These are phyloP conservation scores for Myiothlypis coronata DNA, from an alignment of 2,797 vertebrate genomes.

Conservation along the genomic window DNA sequence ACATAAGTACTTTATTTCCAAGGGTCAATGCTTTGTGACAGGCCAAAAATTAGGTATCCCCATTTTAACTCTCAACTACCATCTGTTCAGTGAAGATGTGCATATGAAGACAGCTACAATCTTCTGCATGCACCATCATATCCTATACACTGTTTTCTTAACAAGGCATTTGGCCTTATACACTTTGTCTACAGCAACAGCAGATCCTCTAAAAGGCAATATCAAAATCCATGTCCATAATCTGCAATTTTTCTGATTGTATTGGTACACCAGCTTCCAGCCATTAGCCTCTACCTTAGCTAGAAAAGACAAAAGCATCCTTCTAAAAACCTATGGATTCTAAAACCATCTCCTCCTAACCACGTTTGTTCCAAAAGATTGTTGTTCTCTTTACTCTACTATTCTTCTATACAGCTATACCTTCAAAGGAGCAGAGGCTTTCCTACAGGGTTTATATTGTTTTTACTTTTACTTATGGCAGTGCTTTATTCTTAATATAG, in stretches of 20 bases:
- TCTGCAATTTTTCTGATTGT: background rate
- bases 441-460: background rate
- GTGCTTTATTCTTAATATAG: background rate
- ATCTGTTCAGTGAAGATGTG: background rate
- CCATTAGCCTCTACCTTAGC: background rate
- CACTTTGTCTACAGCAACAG: background rate
- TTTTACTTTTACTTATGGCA: background rate
- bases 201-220: background rate
- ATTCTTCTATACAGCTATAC: background rate
- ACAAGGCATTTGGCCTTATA: background rate
- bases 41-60: background rate
- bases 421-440: background rate
- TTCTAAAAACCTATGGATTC: background rate
- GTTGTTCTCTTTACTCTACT: background rate
- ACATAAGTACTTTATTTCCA: background rate
- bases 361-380: background rate
- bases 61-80: background rate
- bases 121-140: rapidly evolving
- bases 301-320: background rate
- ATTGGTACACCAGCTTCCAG: background rate
- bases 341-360: background rate
- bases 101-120: background rate
- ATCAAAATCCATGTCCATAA: background rate
- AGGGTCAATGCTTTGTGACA: background rate
- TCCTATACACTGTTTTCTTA: background rate